Evolutionary conservation across 1,140 invertebrate genomes (phyloP), one percentile per base, ranked within the genome.

Genomic region (Cryptotermes secundus): DNA sequence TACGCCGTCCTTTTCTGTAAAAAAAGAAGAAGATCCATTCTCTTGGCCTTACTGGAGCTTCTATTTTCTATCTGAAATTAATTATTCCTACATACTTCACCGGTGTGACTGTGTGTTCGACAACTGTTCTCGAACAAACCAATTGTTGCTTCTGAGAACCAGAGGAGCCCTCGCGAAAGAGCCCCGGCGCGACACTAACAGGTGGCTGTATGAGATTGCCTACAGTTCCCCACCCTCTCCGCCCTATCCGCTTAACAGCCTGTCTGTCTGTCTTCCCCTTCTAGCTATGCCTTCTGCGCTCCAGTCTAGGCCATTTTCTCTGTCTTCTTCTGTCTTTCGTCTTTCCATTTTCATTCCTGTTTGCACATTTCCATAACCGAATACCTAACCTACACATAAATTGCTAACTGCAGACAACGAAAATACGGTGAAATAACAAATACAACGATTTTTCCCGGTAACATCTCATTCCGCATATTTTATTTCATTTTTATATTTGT

Each of bases 141-240:
- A 38, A 42, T 83, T 49, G 42, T 83, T 49, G 82, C 82, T 45
- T 34, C 42, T 26, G 34, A 34, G 26, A 45, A 12, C 24, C 12
- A 12, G 19, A 34, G 34, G 81, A 36, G 34, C 16, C 35, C 42
- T 42, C 16, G 24, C 42, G 6, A 36, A 31, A 26, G 82, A 35
- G 7, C 42, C 31, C 42, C 80, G 35, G 7, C 34, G 42, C 24
- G 82, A 6, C 42, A 83, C 82, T 83, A 83, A 83, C 82, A 83
- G 82, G 82, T 83, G 82, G 82, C 53, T 34, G 82, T 7, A 53
- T 35, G 19, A n/a, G 26, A 19, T 10, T 45, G n/a, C 31, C 42
- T 53, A 34, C 42, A 80, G 36, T 16, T 36, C 31, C 79, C 80
- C 36, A 19, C 79, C 79, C 26, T n/a, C n/a, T n/a, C 35, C 31